Evolutionary conservation across 2,888 invertebrate genomes (phyloP).

Genomic region (Drosophila peninsularis): DNA sequence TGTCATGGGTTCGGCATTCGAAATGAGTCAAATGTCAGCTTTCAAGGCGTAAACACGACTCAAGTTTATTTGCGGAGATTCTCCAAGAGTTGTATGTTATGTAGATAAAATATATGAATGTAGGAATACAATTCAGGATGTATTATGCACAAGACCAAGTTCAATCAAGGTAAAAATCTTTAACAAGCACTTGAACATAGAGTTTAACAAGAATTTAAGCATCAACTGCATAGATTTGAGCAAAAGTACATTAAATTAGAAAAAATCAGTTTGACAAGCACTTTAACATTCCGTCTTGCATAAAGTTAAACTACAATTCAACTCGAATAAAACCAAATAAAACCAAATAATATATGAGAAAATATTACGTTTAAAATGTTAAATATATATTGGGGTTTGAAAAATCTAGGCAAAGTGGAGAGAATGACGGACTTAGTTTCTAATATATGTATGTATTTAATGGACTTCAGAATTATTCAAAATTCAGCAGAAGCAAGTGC

Average conservation of each 20-base stretch:
- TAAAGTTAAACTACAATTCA: neutral
- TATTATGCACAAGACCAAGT: no score
- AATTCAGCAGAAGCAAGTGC: neutral
- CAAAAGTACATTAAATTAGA: neutral
- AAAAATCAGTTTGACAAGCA: neutral
- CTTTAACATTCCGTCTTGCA: neutral
- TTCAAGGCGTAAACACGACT: neutral
- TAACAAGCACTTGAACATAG: neutral
- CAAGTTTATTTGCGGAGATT: neutral
- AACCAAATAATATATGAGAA: no score
- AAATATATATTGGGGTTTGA: no score
- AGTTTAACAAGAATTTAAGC: no score
- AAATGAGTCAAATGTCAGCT: constrained; percentile 28
- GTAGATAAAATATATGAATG: no score
- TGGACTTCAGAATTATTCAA: neutral
- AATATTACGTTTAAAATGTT: no score
- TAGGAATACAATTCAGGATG: no score
- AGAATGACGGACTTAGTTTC: no score
- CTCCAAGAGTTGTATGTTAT: neutral
- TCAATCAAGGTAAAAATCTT: neutral
- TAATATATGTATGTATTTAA: neutral
- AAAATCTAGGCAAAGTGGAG: no score
- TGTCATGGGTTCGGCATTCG: constrained; percentile 10
- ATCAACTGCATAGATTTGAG: neutral
- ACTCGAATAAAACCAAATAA: neutral